Evolutionary conservation across 2,113 vertebrate genomes (phyloP).

Genomic region (Austrofundulus limnaeus): DNA sequence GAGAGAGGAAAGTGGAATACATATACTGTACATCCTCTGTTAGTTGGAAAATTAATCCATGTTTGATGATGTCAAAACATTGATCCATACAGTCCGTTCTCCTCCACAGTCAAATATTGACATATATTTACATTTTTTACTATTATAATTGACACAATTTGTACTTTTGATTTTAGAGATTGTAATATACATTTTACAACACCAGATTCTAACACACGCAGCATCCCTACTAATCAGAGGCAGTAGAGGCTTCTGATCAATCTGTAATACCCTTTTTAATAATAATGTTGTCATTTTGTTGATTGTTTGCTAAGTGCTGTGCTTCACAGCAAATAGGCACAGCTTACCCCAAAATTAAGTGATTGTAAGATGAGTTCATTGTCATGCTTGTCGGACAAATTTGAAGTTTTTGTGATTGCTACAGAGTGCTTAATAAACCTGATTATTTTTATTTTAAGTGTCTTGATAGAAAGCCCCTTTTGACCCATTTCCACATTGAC

Average conservation of each 20-base stretch:
- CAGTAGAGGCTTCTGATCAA: background rate
- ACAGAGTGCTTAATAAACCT: slow-evolving; percentile 5
- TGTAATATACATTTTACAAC: too few species aligned
- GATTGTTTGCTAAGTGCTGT: background rate
- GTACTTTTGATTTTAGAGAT: too few species aligned
- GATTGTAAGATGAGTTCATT: background rate
- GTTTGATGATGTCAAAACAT: too few species aligned
- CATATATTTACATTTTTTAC: too few species aligned
- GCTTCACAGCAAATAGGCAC: background rate
- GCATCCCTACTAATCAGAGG: background rate
- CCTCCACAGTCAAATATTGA: background rate
- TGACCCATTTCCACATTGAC: background rate
- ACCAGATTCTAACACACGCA: too few species aligned
- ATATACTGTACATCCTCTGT: too few species aligned
- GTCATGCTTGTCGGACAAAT: background rate
- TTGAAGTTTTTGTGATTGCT: slow-evolving; percentile 4
- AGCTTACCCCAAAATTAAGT: background rate
- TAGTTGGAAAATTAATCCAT: too few species aligned
- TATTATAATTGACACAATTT: too few species aligned
- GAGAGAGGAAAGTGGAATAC: too few species aligned
- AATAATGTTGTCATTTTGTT: slow-evolving; percentile 4
- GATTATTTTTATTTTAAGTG: background rate
- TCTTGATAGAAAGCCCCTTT: background rate
- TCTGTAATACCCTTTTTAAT: slow-evolving; percentile 10
- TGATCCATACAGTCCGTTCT: too few species aligned